Base-by-base conservation (phyloP, 2,888 invertebrate genomes). In the Synanthedon vespiformis region DNA sequence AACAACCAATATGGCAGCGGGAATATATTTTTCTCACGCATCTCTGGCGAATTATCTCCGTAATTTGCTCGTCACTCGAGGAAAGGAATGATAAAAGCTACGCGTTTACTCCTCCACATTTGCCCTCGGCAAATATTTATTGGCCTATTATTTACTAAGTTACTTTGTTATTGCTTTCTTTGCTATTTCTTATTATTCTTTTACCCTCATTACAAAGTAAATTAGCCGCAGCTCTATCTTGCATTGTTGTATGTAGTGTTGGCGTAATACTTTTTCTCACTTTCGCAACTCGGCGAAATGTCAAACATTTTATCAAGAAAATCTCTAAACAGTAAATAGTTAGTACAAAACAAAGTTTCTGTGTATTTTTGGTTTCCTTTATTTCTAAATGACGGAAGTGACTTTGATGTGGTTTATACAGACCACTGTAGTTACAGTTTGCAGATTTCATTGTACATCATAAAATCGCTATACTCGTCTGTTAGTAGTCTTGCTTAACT, bases 11-110 rank as follows among this genome's bases (percentile, higher is more conserved):
- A 66, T 69, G 68, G 69, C 65, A 60, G 64, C 63, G 61, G 55
- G 59, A 58, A 64, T 63, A 72, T 74, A 70, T 68, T 75, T 77
- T 79, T 81, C 82, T 74, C 80, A 80, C 77, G 78, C 72, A 63
- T 65, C 71, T 62, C 64, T 61, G 16, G 67, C 68, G 68, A 71
- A 75, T 75, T 71, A 74, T 70, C 65, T 68, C 64, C 66, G 71
- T 70, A 72, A 72, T 75, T 74, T 68, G 61, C 63, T 68, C 64
- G 64, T 62, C 64, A 57, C 56, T 58, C 60, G 61, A 60, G 61
- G 58, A 61, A 67, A 67, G 66, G 63, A 68, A 73, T 68, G 68
- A 72, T 70, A 72, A 71, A 72, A 66, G 60, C 40, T 54, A 52
- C 49, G 52, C 55, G 53, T 56, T 16, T 8, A 14, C 16, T 16